Base-by-base conservation (phyloP, 64 coral and sea anemone species). In the Dendrophyllia cribrosa region DNA sequence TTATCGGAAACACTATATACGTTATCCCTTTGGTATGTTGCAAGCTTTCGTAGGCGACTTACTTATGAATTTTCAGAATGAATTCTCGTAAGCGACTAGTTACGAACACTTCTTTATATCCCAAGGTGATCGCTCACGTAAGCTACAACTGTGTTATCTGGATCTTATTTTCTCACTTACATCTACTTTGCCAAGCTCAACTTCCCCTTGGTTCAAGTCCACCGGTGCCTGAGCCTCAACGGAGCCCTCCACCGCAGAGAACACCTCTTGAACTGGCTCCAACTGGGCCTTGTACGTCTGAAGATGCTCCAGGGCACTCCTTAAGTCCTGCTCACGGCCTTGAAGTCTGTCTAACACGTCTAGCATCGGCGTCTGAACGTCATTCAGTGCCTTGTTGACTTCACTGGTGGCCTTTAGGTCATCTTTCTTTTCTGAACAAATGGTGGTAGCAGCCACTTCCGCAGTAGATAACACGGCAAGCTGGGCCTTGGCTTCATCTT, bases 131-230 rank as follows among this genome's bases (percentile, higher is more conserved):
- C 53, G 7, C 53, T 65, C 21, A 7, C 9, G 9, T 52, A 22
- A 20, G 43, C n/a, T 46, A 14, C 7, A 9, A 13, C 3, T 20
- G 1, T 49, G 47, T 8, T 12, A 75, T 5, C 44, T 20, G 17
- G 9, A 51, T 9, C 15, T 43, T 51, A 20, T 20, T 62, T 19
- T 60, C 19, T 26, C 23, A 88, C 88, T 90, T 94, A 97, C 95
- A 66, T 97, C 95, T 11, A 97, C 83, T 94, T 97, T 97, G 7
- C 92, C 95, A 3, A 97, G 83, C 66, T 97, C 95, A 21, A 88
- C 92, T 75, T 94, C 92, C 0, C 91, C 70, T 46, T 82, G 60
- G 51, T 89, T 87, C 49, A 94, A 80, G 2, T 89, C 72, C 13
- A 97, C 80, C 0, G 91, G 86, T 6, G 92, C 92, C 43, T 58